Conservation (phyloP, 2,888 invertebrate species). For the Phasia obesa region DNA sequence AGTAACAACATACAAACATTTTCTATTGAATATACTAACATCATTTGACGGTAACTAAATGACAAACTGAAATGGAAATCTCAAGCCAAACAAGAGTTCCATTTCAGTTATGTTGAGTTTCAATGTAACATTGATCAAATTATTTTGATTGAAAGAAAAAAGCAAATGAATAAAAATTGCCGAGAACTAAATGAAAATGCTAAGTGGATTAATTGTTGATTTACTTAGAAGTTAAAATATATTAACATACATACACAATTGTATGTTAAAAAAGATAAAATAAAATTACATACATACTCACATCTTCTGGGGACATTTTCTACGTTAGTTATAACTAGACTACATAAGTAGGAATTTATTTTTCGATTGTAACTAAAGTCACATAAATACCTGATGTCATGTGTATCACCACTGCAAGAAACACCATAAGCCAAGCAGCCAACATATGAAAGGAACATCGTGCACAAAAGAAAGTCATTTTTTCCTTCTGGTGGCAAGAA, state of each 20-base stretch:
- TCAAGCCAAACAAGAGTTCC: conserved; percentile 33
- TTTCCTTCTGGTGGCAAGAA: conserved; percentile 33
- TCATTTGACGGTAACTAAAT: conserved; percentile 13
- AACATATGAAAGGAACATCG: conserved; percentile 21
- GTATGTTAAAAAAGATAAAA: neutral
- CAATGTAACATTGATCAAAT: conserved; percentile 37
- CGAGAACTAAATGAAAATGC: conserved; percentile 16
- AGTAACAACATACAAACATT: neutral
- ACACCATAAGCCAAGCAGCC: conserved; percentile 34
- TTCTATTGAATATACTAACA: conserved; percentile 8
- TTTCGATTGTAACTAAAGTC: conserved; percentile 58
- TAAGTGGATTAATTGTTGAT: conserved; percentile 26
- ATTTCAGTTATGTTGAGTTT: conserved; percentile 15
- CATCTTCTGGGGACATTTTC: conserved; percentile 42
- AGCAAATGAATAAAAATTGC: conserved; percentile 21
- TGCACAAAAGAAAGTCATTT: conserved; percentile 21
- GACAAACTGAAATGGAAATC: conserved; percentile 37
- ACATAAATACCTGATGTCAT: conserved; percentile 63
- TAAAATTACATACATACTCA: neutral
- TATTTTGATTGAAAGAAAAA: neutral
- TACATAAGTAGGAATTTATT: conserved; percentile 47
- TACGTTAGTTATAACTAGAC: conserved; percentile 56
- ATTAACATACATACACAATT: neutral
- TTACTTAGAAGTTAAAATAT: neutral
- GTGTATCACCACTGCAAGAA: conserved; percentile 2